Conservation (phyloP, 2,888 invertebrate species). For the Opisthograptis luteolata region DNA sequence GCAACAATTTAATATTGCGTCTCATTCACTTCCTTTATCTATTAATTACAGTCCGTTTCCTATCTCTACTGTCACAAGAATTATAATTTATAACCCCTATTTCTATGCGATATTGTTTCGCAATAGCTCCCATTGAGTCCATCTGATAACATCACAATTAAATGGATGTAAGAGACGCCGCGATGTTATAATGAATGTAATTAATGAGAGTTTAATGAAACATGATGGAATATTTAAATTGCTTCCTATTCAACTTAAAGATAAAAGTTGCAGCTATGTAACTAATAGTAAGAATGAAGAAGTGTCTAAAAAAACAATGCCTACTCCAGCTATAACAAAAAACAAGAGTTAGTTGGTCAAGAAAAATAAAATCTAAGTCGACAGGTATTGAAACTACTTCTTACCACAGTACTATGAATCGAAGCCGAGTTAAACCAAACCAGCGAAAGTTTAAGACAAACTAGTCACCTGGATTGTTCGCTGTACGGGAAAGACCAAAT, state of each 20-base stretch:
- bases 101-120: conserved; percentile 20
- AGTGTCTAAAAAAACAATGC: no score
- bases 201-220: conserved; percentile 19
- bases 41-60: background rate
- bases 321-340: no score
- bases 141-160: conserved; percentile 24
- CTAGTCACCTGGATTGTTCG: no score
- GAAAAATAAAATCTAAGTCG: no score
- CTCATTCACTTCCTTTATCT: conserved; percentile 3
- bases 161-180: conserved; percentile 14
- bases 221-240: conserved; percentile 1
- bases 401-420: no score
- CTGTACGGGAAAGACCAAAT: background rate
- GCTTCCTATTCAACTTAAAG: background rate
- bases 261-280: no score
- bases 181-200: conserved; percentile 13
- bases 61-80: conserved; percentile 22
- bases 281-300: no score
- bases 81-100: conserved; percentile 17
- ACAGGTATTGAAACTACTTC: no score
- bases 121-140: conserved; percentile 16
- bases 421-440: no score
- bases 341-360: no score
- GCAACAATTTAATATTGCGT: conserved; percentile 1
- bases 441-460: conserved; percentile 2